Percentiles rank a stretch among this genome's conserved stretches.
These are phyloP conservation scores for Chesias legatella DNA, from an alignment of 2,888 invertebrate species.

Conservation along the genomic window DNA sequence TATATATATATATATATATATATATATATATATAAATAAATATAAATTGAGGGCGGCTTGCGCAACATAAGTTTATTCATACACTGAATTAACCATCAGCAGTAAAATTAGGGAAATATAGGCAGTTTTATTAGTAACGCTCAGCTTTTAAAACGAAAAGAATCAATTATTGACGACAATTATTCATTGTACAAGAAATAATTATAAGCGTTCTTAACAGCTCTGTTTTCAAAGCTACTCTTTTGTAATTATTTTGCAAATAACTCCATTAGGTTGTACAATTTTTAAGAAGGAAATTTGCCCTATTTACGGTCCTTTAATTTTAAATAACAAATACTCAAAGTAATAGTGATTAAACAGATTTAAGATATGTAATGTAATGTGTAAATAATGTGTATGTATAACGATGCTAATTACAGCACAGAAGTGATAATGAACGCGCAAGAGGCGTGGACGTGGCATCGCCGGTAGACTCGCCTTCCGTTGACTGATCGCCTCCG, in stretches of 20 bases:
- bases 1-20: too few relatives aligned
- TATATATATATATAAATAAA: too few relatives aligned
- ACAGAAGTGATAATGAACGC: constrained; percentile 62
- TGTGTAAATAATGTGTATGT: constrained; percentile 22
- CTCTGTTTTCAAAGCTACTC: too few relatives aligned
- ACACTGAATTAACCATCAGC: constrained; percentile 15
- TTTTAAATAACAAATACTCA: not conserved
- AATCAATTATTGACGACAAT: too few relatives aligned
- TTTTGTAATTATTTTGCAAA: not conserved
- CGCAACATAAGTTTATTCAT: constrained; percentile 11
- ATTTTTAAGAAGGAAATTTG: too few relatives aligned
- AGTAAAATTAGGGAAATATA: too few relatives aligned
- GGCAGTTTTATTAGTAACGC: too few relatives aligned
- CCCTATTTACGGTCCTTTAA: not conserved
- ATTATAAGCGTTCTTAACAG: too few relatives aligned
- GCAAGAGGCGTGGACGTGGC: constrained; percentile 54
- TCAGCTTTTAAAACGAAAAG: too few relatives aligned
- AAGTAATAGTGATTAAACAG: too few relatives aligned
- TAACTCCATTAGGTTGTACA: not conserved
- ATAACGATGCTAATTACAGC: constrained; percentile 40
- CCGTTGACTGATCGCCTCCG: constrained; percentile 56
- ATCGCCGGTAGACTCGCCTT: constrained; percentile 33
- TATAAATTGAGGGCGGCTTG: constrained; percentile 13
- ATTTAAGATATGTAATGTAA: not conserved
- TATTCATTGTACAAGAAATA: too few relatives aligned